These are phyloP conservation scores for Himalopsyche anomala DNA, from an alignment of 2,888 invertebrate species.

Conservation along the genomic window DNA sequence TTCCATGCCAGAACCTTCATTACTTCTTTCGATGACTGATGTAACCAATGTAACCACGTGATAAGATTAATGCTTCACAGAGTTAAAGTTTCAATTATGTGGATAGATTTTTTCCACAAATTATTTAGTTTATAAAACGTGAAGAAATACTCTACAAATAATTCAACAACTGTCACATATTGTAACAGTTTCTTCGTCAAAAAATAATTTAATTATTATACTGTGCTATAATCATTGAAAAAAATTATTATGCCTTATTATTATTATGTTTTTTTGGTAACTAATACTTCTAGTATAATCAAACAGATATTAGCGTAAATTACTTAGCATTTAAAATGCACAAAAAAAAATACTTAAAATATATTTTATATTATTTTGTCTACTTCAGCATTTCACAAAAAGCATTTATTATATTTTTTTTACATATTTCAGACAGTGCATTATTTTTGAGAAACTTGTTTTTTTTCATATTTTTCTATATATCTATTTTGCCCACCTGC, in stretches of 20 bases:
- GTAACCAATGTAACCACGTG: neutral
- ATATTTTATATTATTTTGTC: constrained; percentile 13
- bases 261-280: neutral
- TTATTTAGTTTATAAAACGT: constrained; percentile 3
- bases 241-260: too few relatives aligned
- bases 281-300: neutral
- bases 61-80: neutral
- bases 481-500: neutral
- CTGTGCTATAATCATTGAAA: neutral
- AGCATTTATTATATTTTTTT: constrained; percentile 28
- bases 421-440: neutral
- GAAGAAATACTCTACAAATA: constrained; percentile 6
- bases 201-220: neutral
- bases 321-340: constrained; percentile 36
- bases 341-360: constrained; percentile 16
- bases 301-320: neutral
- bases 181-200: constrained; percentile 16
- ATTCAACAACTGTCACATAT: constrained; percentile 19
- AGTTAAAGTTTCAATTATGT: neutral
- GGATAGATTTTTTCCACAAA: neutral
- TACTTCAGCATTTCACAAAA: constrained; percentile 23
- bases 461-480: constrained; percentile 19
- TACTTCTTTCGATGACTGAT: neutral
- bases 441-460: constrained; percentile 17
- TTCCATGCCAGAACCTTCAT: constrained; percentile 41